Evolutionary conservation across 2,797 vertebrate genomes (phyloP), one percentile per base, ranked within the genome.

Genomic region (Sparidentex hasta): DNA sequence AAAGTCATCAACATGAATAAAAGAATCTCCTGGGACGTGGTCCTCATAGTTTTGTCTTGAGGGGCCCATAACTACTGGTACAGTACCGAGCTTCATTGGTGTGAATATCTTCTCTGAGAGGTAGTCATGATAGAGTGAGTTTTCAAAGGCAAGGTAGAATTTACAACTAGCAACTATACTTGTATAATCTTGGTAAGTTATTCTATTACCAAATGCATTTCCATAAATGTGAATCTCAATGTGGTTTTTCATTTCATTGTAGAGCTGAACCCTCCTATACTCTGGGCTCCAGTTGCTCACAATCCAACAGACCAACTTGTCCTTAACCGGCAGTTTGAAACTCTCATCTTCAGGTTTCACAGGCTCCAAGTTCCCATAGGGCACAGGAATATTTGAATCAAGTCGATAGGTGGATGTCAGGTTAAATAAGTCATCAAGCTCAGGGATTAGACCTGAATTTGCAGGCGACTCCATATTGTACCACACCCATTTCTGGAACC

Each of bases 401-500:
- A 4, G 47, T 7, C 83, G 80, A 74, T 88, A 91, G 57, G 4
- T 88, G 23, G 72, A 51, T 2, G 89, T 91, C 57, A 90, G 51
- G 48, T 92, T 92, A 41, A 90, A 86, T 2, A 75, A 5, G 4
- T 67, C 0, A 1, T 87, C 56, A 6, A 82, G 4, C 6, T 0
- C 0, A 13, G 48, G 7, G 0, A 17, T 1, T n/a, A 0, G 2
- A 2, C 0, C 0, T 6, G 72, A 57, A 61, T 86, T n/a, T 3
- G 2, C 25, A 11, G 90, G 88, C 21, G 90, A 87, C 78, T 91
- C 89, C 85, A 80, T 76, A 29, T 87, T 89, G 6, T 12, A 81
- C 88, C 88, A 92, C 16, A 90, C 62, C 90, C 87, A 92, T 56
- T 85, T 91, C 70, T 92, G 88, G 16, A 81, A 65, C 33, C n/a